Evolutionary conservation across 2,113 vertebrate genomes (phyloP).

Genomic region (Ctenomys sociabilis): DNA sequence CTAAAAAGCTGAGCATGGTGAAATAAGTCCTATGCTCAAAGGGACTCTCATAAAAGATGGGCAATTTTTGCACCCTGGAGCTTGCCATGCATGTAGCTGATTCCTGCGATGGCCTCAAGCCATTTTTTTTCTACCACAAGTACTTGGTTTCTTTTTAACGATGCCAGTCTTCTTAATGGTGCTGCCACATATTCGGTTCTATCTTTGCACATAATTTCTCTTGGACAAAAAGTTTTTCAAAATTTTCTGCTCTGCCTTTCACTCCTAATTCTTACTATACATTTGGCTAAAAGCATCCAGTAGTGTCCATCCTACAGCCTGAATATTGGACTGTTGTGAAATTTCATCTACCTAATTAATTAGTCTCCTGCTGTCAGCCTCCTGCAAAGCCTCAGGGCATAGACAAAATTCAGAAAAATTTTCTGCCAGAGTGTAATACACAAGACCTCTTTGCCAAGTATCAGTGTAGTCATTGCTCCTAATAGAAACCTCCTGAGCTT

Average conservation of each 20-base stretch:
- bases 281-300: neutral
- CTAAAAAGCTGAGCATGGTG: neutral
- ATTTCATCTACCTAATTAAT: neutral
- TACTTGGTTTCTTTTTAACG: neutral
- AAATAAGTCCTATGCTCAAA: neutral
- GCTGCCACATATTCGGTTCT: neutral
- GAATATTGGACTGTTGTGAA: neutral
- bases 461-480: neutral
- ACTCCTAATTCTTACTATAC: neutral
- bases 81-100: neutral
- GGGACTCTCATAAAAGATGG: neutral
- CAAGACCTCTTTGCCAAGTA: neutral
- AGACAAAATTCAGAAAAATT: neutral
- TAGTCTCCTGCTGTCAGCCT: neutral
- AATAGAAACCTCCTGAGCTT: neutral
- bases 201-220: neutral
- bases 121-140: neutral
- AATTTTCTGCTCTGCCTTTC: neutral
- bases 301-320: neutral
- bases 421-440: neutral
- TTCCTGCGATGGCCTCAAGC: neutral
- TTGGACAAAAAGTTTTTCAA: neutral
- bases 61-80: neutral
- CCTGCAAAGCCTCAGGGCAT: neutral
- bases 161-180: neutral